These are phyloP conservation scores for Eupristina koningsbergeri DNA, from an alignment of 1,140 invertebrate genomes.

Conservation along the genomic window DNA sequence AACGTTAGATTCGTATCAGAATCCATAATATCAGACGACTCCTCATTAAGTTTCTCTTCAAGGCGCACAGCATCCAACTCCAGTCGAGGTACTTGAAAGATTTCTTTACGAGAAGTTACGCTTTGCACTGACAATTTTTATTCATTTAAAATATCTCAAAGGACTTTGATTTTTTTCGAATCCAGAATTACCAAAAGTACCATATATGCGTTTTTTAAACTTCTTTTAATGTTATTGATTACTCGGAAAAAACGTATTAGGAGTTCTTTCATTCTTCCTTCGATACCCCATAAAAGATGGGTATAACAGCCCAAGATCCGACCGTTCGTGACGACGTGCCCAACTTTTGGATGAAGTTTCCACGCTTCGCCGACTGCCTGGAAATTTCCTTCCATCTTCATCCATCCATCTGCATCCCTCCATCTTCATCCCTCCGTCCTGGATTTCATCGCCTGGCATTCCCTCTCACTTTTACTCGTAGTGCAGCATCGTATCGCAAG, in stretches of 20 bases:
- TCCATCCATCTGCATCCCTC: background rate
- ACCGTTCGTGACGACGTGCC: background rate
- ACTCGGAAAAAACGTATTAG: background rate
- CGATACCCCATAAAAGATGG: background rate
- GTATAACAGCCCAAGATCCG: background rate
- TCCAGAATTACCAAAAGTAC: constrained; percentile 1
- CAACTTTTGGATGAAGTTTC: constrained; percentile 24
- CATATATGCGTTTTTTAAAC: constrained; percentile 10
- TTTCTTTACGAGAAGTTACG: background rate
- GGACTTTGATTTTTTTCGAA: background rate
- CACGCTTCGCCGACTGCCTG: constrained; percentile 27
- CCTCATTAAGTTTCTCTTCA: background rate
- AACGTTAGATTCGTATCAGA: background rate
- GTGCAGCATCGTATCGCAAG: background rate
- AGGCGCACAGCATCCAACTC: background rate
- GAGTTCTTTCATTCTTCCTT: background rate
- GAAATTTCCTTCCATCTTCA: constrained; percentile 24
- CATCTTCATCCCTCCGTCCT: too few species aligned
- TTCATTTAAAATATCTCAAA: constrained; percentile 18
- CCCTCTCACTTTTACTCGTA: background rate
- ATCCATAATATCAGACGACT: background rate
- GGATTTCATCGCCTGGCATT: too few species aligned
- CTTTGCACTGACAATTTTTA: too few species aligned
- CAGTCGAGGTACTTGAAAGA: background rate
- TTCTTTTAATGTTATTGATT: constrained; percentile 8